phyloP scores from a whole-genome alignment of 2,797 vertebrate species.

The Telmatherina bonti region DNA sequence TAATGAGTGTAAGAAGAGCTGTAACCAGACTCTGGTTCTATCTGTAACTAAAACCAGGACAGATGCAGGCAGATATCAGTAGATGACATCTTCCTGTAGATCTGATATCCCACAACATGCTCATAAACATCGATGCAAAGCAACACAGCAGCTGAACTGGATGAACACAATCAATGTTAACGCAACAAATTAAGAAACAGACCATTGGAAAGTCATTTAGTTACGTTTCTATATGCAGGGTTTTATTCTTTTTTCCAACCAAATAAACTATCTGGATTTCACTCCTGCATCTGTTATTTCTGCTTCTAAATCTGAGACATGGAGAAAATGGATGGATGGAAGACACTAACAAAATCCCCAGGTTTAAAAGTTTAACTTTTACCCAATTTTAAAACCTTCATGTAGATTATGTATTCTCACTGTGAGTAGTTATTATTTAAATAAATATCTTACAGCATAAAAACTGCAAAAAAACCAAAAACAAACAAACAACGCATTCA shows the following conservation, averaged over 20 bases:
- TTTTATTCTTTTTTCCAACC: not conserved
- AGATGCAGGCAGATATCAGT: slow-evolving; percentile 25
- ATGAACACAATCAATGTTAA: not conserved
- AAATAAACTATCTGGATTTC: not conserved
- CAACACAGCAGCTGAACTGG: not conserved
- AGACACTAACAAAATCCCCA: not conserved
- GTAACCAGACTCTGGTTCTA: slow-evolving; percentile 57
- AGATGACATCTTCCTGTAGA: not conserved
- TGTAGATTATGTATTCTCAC: too few relatives aligned
- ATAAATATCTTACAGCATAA: too few relatives aligned
- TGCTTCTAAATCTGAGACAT: too few relatives aligned
- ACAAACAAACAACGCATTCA: too few relatives aligned
- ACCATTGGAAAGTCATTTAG: not conserved
- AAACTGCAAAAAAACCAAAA: too few relatives aligned
- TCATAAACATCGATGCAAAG: not conserved
- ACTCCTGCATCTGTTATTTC: too few relatives aligned
- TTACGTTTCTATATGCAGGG: not conserved
- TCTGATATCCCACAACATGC: not conserved
- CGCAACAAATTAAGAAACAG: not conserved
- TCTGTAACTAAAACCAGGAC: slow-evolving; percentile 76
- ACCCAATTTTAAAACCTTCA: not conserved
- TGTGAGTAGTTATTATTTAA: too few relatives aligned
- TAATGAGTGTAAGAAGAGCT: slow-evolving; percentile 68
- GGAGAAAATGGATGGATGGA: too few relatives aligned
- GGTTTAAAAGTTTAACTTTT: not conserved